Evolutionary conservation across 2,888 invertebrate genomes (phyloP).

Genomic region (Cactoblastis cactorum): DNA sequence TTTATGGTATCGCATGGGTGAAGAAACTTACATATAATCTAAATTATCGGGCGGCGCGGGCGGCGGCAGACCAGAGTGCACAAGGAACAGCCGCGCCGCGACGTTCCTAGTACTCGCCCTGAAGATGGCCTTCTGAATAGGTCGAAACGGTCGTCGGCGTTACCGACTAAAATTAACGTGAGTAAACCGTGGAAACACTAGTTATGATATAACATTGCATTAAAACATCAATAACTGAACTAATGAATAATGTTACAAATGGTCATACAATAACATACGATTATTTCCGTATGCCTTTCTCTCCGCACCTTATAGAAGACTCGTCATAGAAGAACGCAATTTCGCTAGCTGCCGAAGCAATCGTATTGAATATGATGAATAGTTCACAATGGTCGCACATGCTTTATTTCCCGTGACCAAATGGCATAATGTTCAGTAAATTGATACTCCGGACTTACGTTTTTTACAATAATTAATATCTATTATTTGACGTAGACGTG

Average conservation of each 20-base stretch:
- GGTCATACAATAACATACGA: slow-evolving; percentile 1
- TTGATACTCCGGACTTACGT: background rate
- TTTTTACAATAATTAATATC: slow-evolving; percentile 4
- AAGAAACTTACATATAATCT: too few species aligned
- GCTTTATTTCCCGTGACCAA: slow-evolving; percentile 12
- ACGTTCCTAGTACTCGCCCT: too few species aligned
- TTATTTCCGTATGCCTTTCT: slow-evolving; percentile 1
- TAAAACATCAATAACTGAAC: background rate
- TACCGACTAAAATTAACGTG: too few species aligned
- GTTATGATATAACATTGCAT: background rate
- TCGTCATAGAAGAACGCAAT: slow-evolving; percentile 7
- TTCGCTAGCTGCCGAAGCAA: slow-evolving; percentile 6
- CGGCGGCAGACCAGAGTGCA: too few species aligned
- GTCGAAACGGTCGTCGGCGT: too few species aligned
- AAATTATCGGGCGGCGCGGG: too few species aligned
- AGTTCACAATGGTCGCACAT: background rate
- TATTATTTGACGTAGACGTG: background rate
- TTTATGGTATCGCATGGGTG: too few species aligned
- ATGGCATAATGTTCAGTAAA: slow-evolving; percentile 8
- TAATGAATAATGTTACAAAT: background rate
- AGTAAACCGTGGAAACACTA: too few species aligned
- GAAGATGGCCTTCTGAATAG: too few species aligned
- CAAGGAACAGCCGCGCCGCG: too few species aligned
- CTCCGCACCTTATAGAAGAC: slow-evolving; percentile 1
- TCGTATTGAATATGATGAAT: slow-evolving; percentile 4